Evolutionary conservation across 2,797 vertebrate species (phyloP).

Genomic region (Percopsis omiscomaycus): DNA sequence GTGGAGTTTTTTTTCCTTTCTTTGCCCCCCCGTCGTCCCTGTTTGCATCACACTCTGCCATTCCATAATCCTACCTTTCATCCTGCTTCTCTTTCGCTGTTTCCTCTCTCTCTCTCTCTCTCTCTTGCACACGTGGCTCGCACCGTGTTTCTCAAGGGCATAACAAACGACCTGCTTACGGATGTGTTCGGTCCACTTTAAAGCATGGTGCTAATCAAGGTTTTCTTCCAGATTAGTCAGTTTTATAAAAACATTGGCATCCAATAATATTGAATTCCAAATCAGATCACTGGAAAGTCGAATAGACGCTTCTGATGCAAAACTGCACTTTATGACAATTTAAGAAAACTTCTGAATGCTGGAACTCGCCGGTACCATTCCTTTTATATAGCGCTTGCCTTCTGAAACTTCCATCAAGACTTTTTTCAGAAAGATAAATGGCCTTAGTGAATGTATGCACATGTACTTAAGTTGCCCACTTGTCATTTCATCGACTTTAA

Average conservation of each 20-base stretch:
- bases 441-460: conserved; percentile 89
- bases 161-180: conserved; percentile 38
- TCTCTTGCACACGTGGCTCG: conserved; percentile 17
- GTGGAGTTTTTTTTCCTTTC: conserved; percentile 32
- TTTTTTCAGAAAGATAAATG: conserved; percentile 73
- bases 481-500: conserved; percentile 57
- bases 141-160: conserved; percentile 19
- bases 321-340: conserved; percentile 71
- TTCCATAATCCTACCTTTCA: conserved; percentile 67
- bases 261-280: conserved; percentile 27
- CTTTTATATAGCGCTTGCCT: conserved; percentile 88
- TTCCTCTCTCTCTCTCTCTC: conserved; percentile 20
- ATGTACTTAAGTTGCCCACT: conserved; percentile 81
- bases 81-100: conserved; percentile 7
- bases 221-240: conserved; percentile 18
- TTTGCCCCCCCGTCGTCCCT: conserved; percentile 33
- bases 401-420: conserved; percentile 75
- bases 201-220: conserved; percentile 22
- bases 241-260: conserved; percentile 3
- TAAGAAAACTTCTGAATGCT: conserved; percentile 77
- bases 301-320: conserved; percentile 78
- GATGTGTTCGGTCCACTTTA: conserved; percentile 28
- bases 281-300: conserved; percentile 43
- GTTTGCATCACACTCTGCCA: conserved; percentile 67
- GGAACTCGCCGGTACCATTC: conserved; percentile 87